Base-by-base conservation (phyloP, 2,888 invertebrate species). In the Flexamia atlantica region DNA sequence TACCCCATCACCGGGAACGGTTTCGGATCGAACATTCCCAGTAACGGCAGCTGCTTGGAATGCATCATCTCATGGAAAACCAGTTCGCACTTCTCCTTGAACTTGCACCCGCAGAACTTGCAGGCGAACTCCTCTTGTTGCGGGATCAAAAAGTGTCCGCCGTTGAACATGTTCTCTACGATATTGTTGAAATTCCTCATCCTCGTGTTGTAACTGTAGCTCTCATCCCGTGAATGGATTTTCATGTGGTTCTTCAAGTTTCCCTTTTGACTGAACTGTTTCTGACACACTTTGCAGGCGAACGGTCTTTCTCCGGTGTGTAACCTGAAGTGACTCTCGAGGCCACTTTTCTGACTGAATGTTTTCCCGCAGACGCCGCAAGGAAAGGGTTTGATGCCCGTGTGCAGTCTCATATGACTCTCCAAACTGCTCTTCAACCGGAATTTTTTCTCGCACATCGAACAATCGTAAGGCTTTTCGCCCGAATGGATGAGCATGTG, bases 171-270 rank as follows among this genome's bases (percentile, higher is more conserved):
- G 36, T 79, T 79, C 23, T 79, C 79, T 0, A 79, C 57, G 57
- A 79, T 79, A 36, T 79, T 79, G 36, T 79, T 79, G 57, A 79
- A 79, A 5, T 32, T 57, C n/a, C 79, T 4, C 79, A 79, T 79
- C 50, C 79, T 28, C 23, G 79, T 79, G 57, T 79, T 79, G 36
- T 79, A 79, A 17, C 17, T 79, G 32, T 20, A 79, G 57, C 57
- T 79, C 30, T 79, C 79, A 23, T 57, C 79, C 25, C 79, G 23
- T 7, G 79, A 53, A n/a, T 79, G 79, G 1, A 79, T 79, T 32
- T 79, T 79, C 82, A 82, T 53, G 25, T 82, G 82, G 32, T 82
- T 82, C 46, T 82, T 82, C 82, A 82, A 20, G 25, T 82, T 82
- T 9, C 72, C 72, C 36, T 72, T 82, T 20, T 82, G 82, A 32